Base-by-base conservation (phyloP, 1,140 invertebrate species). In the Drosophila bipectinata region DNA sequence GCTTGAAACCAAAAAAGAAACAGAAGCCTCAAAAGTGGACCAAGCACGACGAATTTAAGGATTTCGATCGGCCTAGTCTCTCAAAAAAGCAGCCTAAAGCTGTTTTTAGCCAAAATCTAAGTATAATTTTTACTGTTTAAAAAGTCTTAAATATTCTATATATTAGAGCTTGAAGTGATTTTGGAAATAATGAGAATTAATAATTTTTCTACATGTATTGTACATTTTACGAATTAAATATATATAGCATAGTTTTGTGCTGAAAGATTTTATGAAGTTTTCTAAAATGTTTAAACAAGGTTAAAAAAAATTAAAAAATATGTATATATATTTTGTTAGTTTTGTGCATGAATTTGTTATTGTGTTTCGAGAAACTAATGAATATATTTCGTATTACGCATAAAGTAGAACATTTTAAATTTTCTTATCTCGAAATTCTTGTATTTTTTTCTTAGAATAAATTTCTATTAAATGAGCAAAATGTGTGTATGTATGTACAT, bases 211-310 rank as follows among this genome's bases (percentile, higher is more conserved):
- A 48, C 61, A 61, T 12, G 5, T 0, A 1, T 5, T 0, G 1
- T 64, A 64, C 44, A 61, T 21, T 61, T 48, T 0, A 3, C 1
- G 10, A 12, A 8, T 0, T 1, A 2, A n/a, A 51, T 49, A 39
- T 15, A n/a, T 0, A 39, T 41, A 63, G 62, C 45, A 66, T 63
- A 66, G 30, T 63, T 12, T 34, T 51, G 3, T 30, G 61, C 9
- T 32, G 21, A 21, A 21, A 21, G 21, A 21, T 21, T 21, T 21
- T 21, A 21, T 18, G 21, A 3, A 37, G 7, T n/a, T n/a, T n/a
- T n/a, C n/a, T n/a, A n/a, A 32, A 26, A 4, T 18, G 8, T 39
- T 26, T 7, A 24, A 14, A 55, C 3, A n/a, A 24, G 30, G 8
- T 9, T 24, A 8, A 3, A 5, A 18, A 0, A 7, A 3, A 30